phyloP scores from a whole-genome alignment of 35 echinoderm and acorn worm species.

The Lytechinus pictus region DNA sequence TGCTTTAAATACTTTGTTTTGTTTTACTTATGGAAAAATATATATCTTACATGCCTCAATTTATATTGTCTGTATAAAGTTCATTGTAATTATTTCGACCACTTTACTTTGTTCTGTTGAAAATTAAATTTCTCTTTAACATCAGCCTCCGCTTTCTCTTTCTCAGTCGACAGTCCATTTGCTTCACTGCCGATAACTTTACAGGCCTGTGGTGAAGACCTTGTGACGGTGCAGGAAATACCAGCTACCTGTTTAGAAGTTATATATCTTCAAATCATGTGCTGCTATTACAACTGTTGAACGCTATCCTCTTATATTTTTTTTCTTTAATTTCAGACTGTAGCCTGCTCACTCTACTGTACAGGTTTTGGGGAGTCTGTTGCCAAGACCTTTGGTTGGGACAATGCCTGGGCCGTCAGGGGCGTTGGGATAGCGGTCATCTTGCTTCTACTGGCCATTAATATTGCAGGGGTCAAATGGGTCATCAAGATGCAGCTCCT shows the following conservation, averaged over 20 bases:
- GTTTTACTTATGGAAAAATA: too few species aligned
- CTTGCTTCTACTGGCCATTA: conserved; percentile 87
- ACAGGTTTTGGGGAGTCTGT: conserved; percentile 99
- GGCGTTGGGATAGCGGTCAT: conserved; percentile 94
- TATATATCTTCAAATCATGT: too few species aligned
- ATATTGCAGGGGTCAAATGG: conserved; percentile 98
- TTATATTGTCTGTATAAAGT: too few species aligned
- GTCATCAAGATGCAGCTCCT: conserved; percentile 98
- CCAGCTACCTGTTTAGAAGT: too few species aligned
- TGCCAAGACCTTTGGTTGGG: conserved; percentile 85
- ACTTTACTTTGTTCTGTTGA: too few species aligned
- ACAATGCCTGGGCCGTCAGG: conserved; percentile 89
- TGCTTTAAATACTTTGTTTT: too few species aligned
- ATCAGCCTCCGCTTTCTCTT: too few species aligned
- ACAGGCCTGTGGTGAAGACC: conserved; percentile 82
- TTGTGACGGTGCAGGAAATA: conserved; percentile 69
- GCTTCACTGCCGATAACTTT: conserved; percentile 90
- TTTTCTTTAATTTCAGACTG: conserved; percentile 66
- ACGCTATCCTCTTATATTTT: not conserved
- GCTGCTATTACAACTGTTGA: too few species aligned
- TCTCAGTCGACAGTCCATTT: conserved; percentile 85
- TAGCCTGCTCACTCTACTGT: conserved; percentile 96
- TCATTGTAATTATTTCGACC: too few species aligned
- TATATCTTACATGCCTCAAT: too few species aligned
- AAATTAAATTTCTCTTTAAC: too few species aligned